phyloP scores from a whole-genome alignment of 2,113 vertebrate species.

The Megalops atlanticus region DNA sequence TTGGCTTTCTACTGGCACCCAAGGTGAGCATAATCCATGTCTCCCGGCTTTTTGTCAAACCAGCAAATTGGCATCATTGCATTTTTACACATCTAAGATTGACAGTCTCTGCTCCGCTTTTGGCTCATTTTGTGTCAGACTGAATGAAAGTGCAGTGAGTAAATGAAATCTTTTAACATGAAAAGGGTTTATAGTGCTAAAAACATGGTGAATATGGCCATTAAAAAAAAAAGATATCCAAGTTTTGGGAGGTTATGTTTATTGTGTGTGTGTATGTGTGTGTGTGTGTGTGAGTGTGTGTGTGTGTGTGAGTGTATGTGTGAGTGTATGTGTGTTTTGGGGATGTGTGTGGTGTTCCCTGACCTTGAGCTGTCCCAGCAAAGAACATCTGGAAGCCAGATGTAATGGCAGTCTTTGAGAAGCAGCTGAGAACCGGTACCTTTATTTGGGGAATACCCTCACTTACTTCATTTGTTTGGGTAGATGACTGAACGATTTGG shows the following conservation, averaged over 20 bases:
- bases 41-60: background rate
- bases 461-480: constrained; percentile 27
- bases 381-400: constrained; percentile 71
- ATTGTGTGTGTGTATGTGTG: background rate
- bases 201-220: too few relatives aligned
- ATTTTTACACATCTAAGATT: background rate
- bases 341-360: constrained; percentile 67
- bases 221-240: too few relatives aligned
- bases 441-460: constrained; percentile 61
- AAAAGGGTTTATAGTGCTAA: too few relatives aligned
- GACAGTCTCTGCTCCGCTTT: background rate
- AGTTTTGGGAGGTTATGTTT: too few relatives aligned
- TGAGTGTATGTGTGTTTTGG: constrained; percentile 18
- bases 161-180: constrained; percentile 5
- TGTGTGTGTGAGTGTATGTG: background rate
- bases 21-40: background rate
- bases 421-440: constrained; percentile 65
- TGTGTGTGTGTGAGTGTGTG: background rate
- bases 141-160: background rate
- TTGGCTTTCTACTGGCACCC: background rate
- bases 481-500: background rate
- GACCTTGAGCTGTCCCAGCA: constrained; percentile 68
- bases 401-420: constrained; percentile 62
- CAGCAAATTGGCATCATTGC: background rate
- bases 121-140: background rate